phyloP scores from a whole-genome alignment of 2,113 vertebrate genomes.

The Hystrix brachyura region DNA sequence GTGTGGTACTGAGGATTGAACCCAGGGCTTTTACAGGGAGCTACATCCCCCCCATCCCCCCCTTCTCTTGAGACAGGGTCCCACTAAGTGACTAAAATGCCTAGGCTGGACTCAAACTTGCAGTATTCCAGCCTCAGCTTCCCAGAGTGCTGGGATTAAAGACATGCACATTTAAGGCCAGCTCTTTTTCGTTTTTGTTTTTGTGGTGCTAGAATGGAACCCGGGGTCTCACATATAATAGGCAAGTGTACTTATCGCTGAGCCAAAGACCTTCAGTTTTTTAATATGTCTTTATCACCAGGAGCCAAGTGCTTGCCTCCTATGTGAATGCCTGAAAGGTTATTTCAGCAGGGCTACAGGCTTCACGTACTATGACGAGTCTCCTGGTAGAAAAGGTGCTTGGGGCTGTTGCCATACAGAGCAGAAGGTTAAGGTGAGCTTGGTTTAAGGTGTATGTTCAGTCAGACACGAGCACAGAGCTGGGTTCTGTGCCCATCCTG shows the following conservation, averaged over 20 bases:
- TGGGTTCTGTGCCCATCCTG: accelerated
- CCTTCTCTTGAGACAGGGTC: background rate
- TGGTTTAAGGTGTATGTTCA: background rate
- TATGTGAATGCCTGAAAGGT: background rate
- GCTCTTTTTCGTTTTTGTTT: background rate
- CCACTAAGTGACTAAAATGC: background rate
- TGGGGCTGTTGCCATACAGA: background rate
- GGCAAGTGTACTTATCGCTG: background rate
- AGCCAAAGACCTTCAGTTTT: background rate
- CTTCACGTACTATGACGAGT: background rate
- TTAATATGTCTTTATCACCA: background rate
- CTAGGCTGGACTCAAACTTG: background rate
- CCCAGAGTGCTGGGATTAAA: background rate
- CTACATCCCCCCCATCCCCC: too few relatives aligned
- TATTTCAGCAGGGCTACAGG: background rate
- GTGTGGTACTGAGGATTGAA: background rate
- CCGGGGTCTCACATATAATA: background rate
- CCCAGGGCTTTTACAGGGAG: background rate
- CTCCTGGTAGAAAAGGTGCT: background rate
- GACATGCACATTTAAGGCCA: too few relatives aligned
- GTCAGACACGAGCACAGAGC: background rate
- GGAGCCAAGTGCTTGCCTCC: background rate
- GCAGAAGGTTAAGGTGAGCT: background rate
- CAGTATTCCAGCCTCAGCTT: background rate
- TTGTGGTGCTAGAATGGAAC: background rate